A percentile compares a stretch with the other conserved stretches of the same genome.
Conservation (phyloP, 2,888 invertebrate genomes). For the Danaus chrysippus region DNA sequence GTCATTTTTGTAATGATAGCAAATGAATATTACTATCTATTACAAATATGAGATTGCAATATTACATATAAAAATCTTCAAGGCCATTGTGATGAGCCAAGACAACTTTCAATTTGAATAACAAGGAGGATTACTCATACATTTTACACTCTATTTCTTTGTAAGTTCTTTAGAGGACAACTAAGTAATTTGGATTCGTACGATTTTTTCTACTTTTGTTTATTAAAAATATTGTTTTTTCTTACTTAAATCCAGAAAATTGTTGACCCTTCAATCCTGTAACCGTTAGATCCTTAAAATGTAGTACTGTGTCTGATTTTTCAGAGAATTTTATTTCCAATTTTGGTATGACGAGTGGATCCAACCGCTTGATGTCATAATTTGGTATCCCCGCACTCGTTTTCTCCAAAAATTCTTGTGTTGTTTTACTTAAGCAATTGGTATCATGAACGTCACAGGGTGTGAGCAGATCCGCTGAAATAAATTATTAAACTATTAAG, state of each 20-base stretch:
- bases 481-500: background rate
- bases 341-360: slow-evolving; percentile 50
- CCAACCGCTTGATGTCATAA: slow-evolving; percentile 49
- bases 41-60: too few relatives aligned
- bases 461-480: slow-evolving; percentile 37
- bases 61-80: too few relatives aligned
- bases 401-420: slow-evolving; percentile 53
- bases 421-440: slow-evolving; percentile 53
- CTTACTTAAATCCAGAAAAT: slow-evolving; percentile 58
- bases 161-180: too few relatives aligned
- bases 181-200: too few relatives aligned
- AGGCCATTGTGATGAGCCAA: too few relatives aligned
- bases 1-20: too few relatives aligned
- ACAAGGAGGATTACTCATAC: too few relatives aligned
- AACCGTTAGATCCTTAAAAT: slow-evolving; percentile 51
- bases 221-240: slow-evolving; percentile 17
- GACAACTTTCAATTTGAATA: too few relatives aligned
- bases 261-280: slow-evolving; percentile 55
- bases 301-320: slow-evolving; percentile 40
- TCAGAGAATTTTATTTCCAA: slow-evolving; percentile 41
- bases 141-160: too few relatives aligned
- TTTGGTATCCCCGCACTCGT: slow-evolving; percentile 50
- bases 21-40: too few relatives aligned
- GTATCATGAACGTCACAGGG: slow-evolving; percentile 55
- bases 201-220: too few relatives aligned